Conservation (phyloP, 2,888 invertebrate species). For the Trichogramma evanescens region DNA sequence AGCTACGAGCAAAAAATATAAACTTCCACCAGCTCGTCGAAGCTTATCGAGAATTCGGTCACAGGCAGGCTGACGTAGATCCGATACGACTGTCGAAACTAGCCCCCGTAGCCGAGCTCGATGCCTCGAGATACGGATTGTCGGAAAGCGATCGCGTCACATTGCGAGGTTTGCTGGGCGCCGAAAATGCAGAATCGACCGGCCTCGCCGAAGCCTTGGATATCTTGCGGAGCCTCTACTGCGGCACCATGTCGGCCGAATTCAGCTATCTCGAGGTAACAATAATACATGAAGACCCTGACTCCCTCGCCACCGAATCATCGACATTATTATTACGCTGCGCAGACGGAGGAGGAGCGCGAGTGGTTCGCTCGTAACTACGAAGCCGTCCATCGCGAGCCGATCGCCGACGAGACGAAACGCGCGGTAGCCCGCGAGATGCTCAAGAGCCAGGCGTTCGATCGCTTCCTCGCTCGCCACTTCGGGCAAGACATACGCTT, state of each 20-base stretch:
- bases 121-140: slow-evolving; percentile 62
- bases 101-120: slow-evolving; percentile 59
- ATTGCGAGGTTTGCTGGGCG: slow-evolving; percentile 46
- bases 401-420: slow-evolving; percentile 52
- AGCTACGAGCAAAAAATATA: slow-evolving; percentile 52
- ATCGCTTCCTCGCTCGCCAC: slow-evolving; percentile 84
- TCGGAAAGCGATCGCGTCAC: slow-evolving; percentile 47
- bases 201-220: slow-evolving; percentile 57
- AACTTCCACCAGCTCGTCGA: slow-evolving; percentile 67
- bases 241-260: slow-evolving; percentile 68
- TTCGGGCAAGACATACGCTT: slow-evolving; percentile 91
- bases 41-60: slow-evolving; percentile 77
- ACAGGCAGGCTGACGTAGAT: slow-evolving; percentile 71
- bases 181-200: slow-evolving; percentile 47
- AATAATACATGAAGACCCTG: too few relatives aligned
- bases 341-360: slow-evolving; percentile 66
- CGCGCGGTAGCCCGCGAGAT: slow-evolving; percentile 63
- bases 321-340: too few relatives aligned
- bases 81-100: slow-evolving; percentile 61
- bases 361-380: slow-evolving; percentile 78
- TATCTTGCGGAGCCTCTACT: slow-evolving; percentile 64
- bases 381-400: slow-evolving; percentile 52
- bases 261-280: slow-evolving; percentile 73
- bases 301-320: too few relatives aligned
- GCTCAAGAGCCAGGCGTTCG: slow-evolving; percentile 85